Base-by-base conservation (phyloP, 2,113 vertebrate genomes). In the Plectropomus leopardus region DNA sequence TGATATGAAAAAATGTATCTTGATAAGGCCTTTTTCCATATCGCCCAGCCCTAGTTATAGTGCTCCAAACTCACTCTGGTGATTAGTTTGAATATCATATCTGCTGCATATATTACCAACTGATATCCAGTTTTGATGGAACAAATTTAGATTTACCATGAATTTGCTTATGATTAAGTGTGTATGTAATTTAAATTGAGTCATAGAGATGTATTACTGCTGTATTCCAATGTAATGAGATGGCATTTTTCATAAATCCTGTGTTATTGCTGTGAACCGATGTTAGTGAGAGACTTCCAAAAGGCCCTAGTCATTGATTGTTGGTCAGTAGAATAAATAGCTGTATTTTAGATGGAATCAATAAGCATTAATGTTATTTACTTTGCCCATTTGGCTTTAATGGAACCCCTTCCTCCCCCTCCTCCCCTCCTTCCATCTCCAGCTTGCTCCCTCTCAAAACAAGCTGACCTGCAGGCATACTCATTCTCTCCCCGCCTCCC, bases 261-360 rank as follows among this genome's bases (percentile, higher is more conserved):
- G 23, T 28, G 24, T 55, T 28, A 28, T 24, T 53, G n/a, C 4
- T 53, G 13, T 16, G 14, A 26, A 55, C 53, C 2, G 14, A 44
- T 64, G 66, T 45, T 53, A 42, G 55, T 51, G 14, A 42, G 61
- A 61, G 36, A 17, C 14, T 64, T 77, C 72, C 64, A 44, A 47
- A 76, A 54, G 68, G 63, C 24, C 48, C 28, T 23, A 14, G 70
- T 24, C 48, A 84, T 78, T 82, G 77, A 86, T 82, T 61, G 65
- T 54, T 57, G 69, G 54, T 70, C 78, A 78, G 53, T 42, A 78
- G 58, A 78, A 86, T 83, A 82, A 89, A 86, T 82, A 53, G 53
- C 57, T 54, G 69, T 69, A 68, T 86, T 86, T 81, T 76, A 79
- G 75, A 74, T 58, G 53, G 59, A n/a, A 76, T 81, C 84, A 78